A percentile compares a stretch with the other conserved stretches of the same genome.
Evolutionary conservation across 2,797 vertebrate genomes (phyloP).

Genomic region (Eulemur coronatus): DNA sequence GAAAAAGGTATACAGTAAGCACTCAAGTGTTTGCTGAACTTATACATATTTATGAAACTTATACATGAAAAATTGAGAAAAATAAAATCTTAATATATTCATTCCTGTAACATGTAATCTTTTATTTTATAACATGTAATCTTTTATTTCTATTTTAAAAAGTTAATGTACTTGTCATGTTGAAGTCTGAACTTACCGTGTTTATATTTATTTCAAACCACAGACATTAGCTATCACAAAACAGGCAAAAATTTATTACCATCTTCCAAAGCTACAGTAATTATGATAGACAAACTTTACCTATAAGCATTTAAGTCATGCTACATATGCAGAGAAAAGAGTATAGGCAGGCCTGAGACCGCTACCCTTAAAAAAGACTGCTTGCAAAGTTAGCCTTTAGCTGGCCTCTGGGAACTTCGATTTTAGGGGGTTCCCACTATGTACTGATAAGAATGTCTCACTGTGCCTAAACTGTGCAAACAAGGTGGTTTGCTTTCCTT

Average conservation of each 20-base stretch:
- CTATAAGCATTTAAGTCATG: not conserved
- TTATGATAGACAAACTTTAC: not conserved
- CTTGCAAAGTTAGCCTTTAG: not conserved
- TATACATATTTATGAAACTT: not conserved
- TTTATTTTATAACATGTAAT: not conserved
- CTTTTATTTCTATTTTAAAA: not conserved
- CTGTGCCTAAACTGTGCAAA: not conserved
- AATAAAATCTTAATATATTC: not conserved
- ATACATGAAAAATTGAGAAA: not conserved
- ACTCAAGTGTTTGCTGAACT: not conserved
- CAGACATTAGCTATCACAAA: not conserved
- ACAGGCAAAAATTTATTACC: not conserved
- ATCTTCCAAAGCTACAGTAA: slow-evolving; percentile 7
- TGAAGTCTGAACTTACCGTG: not conserved
- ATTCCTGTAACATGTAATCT: not conserved
- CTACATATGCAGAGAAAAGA: not conserved
- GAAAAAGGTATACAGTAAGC: not conserved
- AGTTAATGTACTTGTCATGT: not conserved
- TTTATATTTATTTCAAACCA: slow-evolving; percentile 15
- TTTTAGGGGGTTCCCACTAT: not conserved
- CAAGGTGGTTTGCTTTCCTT: not conserved
- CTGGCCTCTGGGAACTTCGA: not conserved
- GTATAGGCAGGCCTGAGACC: not conserved
- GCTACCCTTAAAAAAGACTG: not conserved
- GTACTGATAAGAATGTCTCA: not conserved